Evolutionary conservation across 1,140 invertebrate species (phyloP).

Genomic region (Amyelois transitella): DNA sequence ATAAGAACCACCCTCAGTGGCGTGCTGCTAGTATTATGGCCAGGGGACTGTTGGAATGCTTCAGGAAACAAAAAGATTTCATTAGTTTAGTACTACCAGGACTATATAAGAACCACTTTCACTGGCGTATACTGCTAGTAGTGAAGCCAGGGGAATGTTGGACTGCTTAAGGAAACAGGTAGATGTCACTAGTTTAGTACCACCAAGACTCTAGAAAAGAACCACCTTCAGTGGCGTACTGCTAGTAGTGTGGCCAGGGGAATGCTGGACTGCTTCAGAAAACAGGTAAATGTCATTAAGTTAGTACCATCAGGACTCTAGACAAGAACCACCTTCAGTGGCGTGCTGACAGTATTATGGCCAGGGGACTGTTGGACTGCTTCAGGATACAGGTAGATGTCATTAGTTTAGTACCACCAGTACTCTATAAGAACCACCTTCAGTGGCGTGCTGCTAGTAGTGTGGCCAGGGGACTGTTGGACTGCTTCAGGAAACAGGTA

Average conservation of each 20-base stretch:
- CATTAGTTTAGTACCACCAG: too few species aligned
- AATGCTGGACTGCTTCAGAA: slow-evolving; percentile 43
- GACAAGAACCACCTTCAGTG: too few species aligned
- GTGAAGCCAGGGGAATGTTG: slow-evolving; percentile 38
- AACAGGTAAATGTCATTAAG: too few species aligned
- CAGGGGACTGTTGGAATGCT: slow-evolving; percentile 43
- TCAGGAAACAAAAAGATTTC: slow-evolving; percentile 38
- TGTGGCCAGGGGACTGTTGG: slow-evolving; percentile 40
- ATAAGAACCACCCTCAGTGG: too few species aligned
- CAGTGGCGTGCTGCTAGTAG: too few species aligned
- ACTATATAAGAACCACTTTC: too few species aligned
- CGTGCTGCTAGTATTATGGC: too few species aligned
- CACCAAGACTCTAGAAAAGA: slow-evolving; percentile 26
- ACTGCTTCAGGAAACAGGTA: slow-evolving; percentile 44
- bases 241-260: slow-evolving; percentile 23
- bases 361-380: slow-evolving; percentile 42
- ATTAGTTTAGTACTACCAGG: too few species aligned
- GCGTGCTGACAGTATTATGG: too few species aligned
- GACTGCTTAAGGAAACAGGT: slow-evolving; percentile 45
- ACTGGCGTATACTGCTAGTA: too few species aligned
- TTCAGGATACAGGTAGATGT: slow-evolving; percentile 42
- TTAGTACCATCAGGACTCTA: slow-evolving; percentile 27
- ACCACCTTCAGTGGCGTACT: slow-evolving; percentile 15
- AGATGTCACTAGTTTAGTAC: too few species aligned
- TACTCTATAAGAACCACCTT: too few species aligned